phyloP scores from a whole-genome alignment of 2,797 vertebrate species.

The Enteromius argenteus region DNA sequence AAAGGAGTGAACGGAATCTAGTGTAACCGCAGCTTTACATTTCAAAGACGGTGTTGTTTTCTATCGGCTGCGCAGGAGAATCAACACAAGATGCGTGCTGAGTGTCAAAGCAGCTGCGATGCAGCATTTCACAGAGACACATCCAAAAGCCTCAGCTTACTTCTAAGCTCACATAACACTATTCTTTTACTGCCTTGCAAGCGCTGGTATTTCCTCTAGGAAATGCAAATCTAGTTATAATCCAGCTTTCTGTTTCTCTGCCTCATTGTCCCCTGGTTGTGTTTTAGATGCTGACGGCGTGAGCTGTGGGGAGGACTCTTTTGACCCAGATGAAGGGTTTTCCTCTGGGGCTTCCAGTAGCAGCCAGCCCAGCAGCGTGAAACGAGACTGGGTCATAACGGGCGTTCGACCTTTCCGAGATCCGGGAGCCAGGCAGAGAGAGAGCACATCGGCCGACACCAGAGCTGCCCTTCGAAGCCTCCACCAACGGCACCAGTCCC shows the following conservation, averaged over 20 bases:
- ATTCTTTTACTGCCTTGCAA: slow-evolving; percentile 33
- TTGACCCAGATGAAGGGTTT: slow-evolving; percentile 99
- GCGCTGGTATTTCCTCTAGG: slow-evolving; percentile 13
- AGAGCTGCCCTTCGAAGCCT: slow-evolving; percentile 72
- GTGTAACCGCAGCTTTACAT: slow-evolving; percentile 9
- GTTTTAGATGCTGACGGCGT: slow-evolving; percentile 86
- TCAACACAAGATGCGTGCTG: slow-evolving; percentile 7
- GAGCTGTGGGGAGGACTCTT: slow-evolving; percentile 91
- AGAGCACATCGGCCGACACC: slow-evolving; percentile 58
- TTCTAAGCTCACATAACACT: slow-evolving; percentile 10
- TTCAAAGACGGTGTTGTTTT: slow-evolving; percentile 19
- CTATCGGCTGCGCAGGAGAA: background rate
- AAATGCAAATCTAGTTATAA: slow-evolving; percentile 16
- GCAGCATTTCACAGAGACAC: background rate
- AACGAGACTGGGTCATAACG: slow-evolving; percentile 77
- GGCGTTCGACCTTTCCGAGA: slow-evolving; percentile 73
- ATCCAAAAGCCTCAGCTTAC: slow-evolving; percentile 16
- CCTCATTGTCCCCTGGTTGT: background rate
- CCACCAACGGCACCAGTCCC: slow-evolving; percentile 73
- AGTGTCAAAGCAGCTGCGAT: slow-evolving; percentile 31
- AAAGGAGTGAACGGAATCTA: background rate
- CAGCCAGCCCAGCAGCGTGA: slow-evolving; percentile 89
- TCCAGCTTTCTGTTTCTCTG: background rate
- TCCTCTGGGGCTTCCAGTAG: slow-evolving; percentile 98
- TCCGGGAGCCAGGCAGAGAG: slow-evolving; percentile 64